Percentiles rank a stretch among this genome's conserved stretches.
Evolutionary conservation across 2,113 vertebrate species (phyloP).

Genomic region (Gnathonemus echidnorhynchus): DNA sequence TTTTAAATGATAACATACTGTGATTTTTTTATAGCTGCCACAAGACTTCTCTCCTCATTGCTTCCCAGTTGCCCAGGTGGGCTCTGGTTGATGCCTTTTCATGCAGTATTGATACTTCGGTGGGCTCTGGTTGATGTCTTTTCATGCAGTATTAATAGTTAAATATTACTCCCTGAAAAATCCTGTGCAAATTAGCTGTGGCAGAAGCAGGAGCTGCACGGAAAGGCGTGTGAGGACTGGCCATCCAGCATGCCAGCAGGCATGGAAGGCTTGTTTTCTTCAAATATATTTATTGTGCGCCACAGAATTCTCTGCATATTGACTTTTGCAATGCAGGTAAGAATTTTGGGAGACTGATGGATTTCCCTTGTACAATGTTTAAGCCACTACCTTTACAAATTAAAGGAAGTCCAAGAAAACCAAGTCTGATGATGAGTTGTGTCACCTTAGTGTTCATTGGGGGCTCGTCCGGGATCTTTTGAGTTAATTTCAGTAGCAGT

Average conservation of each 20-base stretch:
- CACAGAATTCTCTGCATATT: constrained; percentile 35
- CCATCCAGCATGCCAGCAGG: constrained; percentile 56
- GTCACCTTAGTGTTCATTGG: not conserved
- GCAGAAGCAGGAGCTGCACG: constrained; percentile 56
- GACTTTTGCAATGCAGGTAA: not conserved
- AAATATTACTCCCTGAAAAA: not conserved
- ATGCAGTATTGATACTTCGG: not conserved
- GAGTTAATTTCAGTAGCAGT: too few relatives aligned
- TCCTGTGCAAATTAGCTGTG: constrained; percentile 13
- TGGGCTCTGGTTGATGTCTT: not conserved
- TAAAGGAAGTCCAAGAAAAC: not conserved
- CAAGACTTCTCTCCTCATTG: not conserved
- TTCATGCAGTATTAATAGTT: not conserved
- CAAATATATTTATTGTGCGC: constrained; percentile 85
- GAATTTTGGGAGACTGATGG: not conserved
- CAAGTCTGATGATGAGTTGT: not conserved
- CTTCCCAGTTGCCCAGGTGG: not conserved
- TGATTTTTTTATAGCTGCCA: not conserved
- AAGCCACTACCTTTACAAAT: not conserved
- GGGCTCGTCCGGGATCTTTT: too few relatives aligned
- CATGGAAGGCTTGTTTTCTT: constrained; percentile 65
- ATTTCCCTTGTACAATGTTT: not conserved
- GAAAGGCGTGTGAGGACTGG: not conserved
- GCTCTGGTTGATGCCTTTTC: not conserved
- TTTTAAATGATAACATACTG: constrained; percentile 54